A percentile compares a stretch with the other conserved stretches of the same genome.
These are phyloP conservation scores for Pelecanoides urinatrix DNA, from an alignment of 2,113 vertebrate genomes.

Conservation along the genomic window DNA sequence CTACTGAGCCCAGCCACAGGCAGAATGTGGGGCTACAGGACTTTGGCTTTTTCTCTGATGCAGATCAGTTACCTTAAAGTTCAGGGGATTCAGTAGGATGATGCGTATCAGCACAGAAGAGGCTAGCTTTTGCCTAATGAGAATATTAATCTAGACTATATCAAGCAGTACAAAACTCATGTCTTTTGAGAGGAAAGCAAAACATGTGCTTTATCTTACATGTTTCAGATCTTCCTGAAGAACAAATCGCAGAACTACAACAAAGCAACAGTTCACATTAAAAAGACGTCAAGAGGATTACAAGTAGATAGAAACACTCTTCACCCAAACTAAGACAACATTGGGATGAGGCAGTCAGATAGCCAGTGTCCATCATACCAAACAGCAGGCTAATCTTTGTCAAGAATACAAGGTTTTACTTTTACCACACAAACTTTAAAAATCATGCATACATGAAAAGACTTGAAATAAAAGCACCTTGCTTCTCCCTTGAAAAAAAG, in stretches of 20 bases:
- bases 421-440: background rate
- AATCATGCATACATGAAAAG: background rate
- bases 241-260: background rate
- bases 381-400: background rate
- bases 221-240: background rate
- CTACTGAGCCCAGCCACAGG: background rate
- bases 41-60: background rate
- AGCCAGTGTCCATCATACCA: background rate
- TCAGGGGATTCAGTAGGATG: background rate
- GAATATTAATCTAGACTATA: background rate
- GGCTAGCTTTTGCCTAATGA: background rate
- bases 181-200: background rate
- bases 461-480: background rate
- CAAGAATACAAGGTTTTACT: background rate
- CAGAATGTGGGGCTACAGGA: background rate
- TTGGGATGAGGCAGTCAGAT: background rate
- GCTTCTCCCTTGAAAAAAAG: background rate
- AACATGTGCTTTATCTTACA: background rate
- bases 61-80: background rate
- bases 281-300: background rate
- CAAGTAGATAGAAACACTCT: background rate
- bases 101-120: background rate
- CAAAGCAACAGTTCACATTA: background rate
- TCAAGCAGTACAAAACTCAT: background rate
- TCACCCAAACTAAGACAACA: background rate